Evolutionary conservation across 2,113 vertebrate species (phyloP).

Genomic region (Labeo catla): DNA sequence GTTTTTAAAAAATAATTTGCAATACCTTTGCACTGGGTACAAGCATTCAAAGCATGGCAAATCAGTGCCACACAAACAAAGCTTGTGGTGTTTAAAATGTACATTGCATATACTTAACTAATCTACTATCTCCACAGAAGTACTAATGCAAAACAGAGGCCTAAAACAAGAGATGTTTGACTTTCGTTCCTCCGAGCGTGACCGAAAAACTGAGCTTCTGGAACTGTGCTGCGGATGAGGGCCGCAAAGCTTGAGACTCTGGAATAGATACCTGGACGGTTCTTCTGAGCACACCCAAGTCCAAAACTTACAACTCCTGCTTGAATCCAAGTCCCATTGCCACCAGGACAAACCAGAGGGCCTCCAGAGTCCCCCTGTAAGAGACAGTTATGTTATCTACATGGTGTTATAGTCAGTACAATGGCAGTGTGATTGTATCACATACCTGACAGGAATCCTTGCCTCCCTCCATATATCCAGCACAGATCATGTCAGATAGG

Average conservation of each 20-base stretch:
- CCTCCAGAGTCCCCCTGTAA: conserved; percentile 66
- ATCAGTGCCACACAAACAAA: conserved; percentile 6
- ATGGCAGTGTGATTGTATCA: not conserved
- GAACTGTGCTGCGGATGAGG: conserved; percentile 52
- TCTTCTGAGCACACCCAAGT: conserved; percentile 58
- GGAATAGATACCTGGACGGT: conserved; percentile 62
- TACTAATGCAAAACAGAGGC: conserved; percentile 14
- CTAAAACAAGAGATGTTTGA: conserved; percentile 15
- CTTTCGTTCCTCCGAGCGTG: not conserved
- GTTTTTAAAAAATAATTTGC: not conserved
- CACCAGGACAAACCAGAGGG: conserved; percentile 60
- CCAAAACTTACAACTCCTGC: conserved; percentile 66
- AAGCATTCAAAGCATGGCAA: not conserved
- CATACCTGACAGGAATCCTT: conserved; percentile 66
- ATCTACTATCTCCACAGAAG: conserved; percentile 26
- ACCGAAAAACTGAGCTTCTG: conserved; percentile 48
- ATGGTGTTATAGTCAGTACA: not conserved
- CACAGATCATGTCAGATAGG: conserved; percentile 64
- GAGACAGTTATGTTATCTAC: not conserved
- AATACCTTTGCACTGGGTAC: not conserved
- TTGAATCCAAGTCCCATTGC: conserved; percentile 63
- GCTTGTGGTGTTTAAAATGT: not conserved
- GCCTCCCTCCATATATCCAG: conserved; percentile 59
- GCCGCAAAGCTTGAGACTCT: conserved; percentile 53
- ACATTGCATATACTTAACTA: not conserved